phyloP scores from a whole-genome alignment of 2,113 vertebrate genomes.

The Theristicus caerulescens region DNA sequence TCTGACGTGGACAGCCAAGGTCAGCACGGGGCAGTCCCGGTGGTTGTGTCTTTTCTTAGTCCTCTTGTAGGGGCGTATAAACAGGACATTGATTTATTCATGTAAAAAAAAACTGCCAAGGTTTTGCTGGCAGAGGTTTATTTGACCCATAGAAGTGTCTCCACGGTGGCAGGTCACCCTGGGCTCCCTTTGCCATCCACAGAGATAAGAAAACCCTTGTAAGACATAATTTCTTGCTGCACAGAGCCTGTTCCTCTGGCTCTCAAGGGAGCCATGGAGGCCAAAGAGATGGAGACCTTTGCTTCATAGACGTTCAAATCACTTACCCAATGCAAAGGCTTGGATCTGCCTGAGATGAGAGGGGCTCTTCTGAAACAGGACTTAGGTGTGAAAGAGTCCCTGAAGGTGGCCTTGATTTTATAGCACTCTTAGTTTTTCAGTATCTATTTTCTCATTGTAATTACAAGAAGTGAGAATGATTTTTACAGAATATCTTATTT shows the following conservation, averaged over 20 bases:
- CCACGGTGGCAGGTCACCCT: accelerated
- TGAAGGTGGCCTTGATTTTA: background rate
- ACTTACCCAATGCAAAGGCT: background rate
- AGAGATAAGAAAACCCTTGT: background rate
- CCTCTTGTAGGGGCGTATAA: background rate
- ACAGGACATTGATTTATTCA: background rate
- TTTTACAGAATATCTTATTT: background rate
- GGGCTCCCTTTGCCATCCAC: background rate
- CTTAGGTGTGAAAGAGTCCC: background rate
- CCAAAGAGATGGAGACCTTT: background rate
- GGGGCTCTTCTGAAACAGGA: background rate
- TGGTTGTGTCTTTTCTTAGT: background rate
- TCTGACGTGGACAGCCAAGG: background rate
- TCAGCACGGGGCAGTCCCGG: background rate
- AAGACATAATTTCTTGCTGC: background rate
- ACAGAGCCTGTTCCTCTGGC: background rate
- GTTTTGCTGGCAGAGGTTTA: background rate
- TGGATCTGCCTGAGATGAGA: background rate
- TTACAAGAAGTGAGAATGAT: background rate
- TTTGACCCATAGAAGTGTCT: background rate
- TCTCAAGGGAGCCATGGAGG: background rate
- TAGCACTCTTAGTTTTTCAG: accelerated
- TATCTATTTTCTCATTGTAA: background rate
- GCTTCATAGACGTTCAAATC: background rate
- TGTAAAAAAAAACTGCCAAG: background rate